Percentiles rank a stretch among this genome's conserved stretches.
These are phyloP conservation scores for Australoheros scitulus DNA, from an alignment of 2,113 vertebrate genomes.

Conservation along the genomic window DNA sequence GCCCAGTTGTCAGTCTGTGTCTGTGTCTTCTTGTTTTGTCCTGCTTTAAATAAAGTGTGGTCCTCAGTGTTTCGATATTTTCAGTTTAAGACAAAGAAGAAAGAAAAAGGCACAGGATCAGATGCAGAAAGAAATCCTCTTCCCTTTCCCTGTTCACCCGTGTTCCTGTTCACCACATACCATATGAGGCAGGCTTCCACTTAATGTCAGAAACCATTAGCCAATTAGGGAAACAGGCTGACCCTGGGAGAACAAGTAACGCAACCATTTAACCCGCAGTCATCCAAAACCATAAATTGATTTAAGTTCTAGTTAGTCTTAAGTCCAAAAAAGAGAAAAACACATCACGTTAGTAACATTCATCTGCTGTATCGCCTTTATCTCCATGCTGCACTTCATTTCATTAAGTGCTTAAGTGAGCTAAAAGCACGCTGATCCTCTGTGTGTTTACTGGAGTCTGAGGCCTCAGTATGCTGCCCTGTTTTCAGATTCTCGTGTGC, in stretches of 20 bases:
- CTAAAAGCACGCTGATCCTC: not conserved
- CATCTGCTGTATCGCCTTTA: not conserved
- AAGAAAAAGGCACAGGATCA: not conserved
- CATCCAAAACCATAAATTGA: not conserved
- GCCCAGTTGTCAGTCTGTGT: conserved; percentile 17
- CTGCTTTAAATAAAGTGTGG: conserved; percentile 16
- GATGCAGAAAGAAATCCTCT: not conserved
- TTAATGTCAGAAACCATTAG: conserved; percentile 43
- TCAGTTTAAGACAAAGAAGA: not conserved
- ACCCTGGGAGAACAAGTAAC: conserved; percentile 14
- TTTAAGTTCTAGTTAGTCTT: conserved; percentile 11
- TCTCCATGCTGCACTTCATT: conserved; percentile 27
- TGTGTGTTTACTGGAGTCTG: conserved; percentile 19
- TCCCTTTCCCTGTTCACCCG: not conserved
- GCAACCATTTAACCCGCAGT: conserved; percentile 10
- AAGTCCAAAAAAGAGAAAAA: not conserved
- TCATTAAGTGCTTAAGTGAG: conserved; percentile 39
- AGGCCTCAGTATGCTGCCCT: conserved; percentile 33
- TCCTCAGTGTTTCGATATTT: not conserved
- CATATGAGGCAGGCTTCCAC: not conserved
- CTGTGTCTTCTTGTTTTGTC: conserved; percentile 1
- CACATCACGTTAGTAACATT: not conserved
- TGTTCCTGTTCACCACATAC: not conserved
- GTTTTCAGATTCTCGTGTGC: conserved; percentile 41
- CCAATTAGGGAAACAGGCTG: conserved; percentile 20